A percentile compares a stretch with the other conserved stretches of the same genome.
Conservation (phyloP, 2,888 invertebrate species). For the Watsonalla binaria region DNA sequence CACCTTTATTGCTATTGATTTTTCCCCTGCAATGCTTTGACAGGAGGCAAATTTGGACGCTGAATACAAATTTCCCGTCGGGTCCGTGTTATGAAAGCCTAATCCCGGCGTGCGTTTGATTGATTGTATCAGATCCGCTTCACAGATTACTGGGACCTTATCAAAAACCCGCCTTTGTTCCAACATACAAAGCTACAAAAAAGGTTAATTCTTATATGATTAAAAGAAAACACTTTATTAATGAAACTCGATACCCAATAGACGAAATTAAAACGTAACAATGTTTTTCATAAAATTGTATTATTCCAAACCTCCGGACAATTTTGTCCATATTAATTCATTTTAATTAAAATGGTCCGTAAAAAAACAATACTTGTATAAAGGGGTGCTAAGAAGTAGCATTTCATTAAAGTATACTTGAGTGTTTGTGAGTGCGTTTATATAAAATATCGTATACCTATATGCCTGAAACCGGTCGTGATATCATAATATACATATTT, state of each 20-base stretch:
- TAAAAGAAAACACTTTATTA: background rate
- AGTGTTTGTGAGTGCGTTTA: too few relatives aligned
- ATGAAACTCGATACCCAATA: background rate
- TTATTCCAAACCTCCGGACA: too few relatives aligned
- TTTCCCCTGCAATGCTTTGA: slow-evolving; percentile 2
- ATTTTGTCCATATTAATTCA: too few relatives aligned
- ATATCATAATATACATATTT: too few relatives aligned
- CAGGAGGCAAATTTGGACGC: slow-evolving; percentile 17
- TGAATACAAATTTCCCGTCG: background rate
- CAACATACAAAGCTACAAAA: background rate
- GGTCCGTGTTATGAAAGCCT: slow-evolving; percentile 1
- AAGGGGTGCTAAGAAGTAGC: too few relatives aligned
- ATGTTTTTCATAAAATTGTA: background rate
- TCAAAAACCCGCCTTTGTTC: slow-evolving; percentile 1
- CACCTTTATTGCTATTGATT: background rate
- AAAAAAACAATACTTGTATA: too few relatives aligned
- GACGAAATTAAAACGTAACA: background rate
- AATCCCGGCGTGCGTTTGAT: slow-evolving; percentile 18
- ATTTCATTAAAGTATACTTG: too few relatives aligned
- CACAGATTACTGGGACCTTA: slow-evolving; percentile 10
- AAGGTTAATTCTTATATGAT: background rate
- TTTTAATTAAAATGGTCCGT: too few relatives aligned
- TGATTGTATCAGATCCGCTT: slow-evolving; percentile 23
- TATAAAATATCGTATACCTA: too few relatives aligned
- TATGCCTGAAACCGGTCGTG: too few relatives aligned